Evolutionary conservation across 2,888 invertebrate genomes (phyloP).

Genomic region (Pyrocoelia pectoralis): DNA sequence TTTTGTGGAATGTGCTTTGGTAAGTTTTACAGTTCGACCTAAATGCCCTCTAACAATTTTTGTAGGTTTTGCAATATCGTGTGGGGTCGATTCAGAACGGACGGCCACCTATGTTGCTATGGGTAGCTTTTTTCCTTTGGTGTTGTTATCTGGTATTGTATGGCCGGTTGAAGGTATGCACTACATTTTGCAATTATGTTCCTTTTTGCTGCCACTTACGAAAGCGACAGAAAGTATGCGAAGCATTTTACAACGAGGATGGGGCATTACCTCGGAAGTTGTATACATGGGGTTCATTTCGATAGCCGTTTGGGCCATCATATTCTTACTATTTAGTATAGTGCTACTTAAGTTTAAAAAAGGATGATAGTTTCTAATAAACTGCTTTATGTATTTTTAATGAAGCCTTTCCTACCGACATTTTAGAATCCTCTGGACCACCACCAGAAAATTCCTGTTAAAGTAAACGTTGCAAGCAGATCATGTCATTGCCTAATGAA

Average conservation of each 20-base stretch:
- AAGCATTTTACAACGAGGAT: constrained; percentile 86
- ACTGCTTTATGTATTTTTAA: no score
- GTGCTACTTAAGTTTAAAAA: constrained; percentile 82
- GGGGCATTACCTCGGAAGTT: constrained; percentile 79
- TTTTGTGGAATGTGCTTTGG: constrained; percentile 94
- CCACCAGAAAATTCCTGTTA: no score
- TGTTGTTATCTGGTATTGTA: constrained; percentile 88
- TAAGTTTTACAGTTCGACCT: constrained; percentile 59
- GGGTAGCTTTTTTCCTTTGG: constrained; percentile 86
- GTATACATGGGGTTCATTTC: constrained; percentile 92
- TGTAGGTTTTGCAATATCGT: constrained; percentile 83
- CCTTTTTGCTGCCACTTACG: constrained; percentile 85
- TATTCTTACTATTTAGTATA: constrained; percentile 82
- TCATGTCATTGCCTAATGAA: no score
- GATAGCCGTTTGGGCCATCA: constrained; percentile 83
- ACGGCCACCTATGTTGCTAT: constrained; percentile 86
- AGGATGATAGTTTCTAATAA: no score
- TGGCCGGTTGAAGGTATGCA: constrained; percentile 97
- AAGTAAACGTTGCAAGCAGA: no score
- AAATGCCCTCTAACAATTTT: constrained; percentile 12
- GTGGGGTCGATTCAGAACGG: constrained; percentile 80
- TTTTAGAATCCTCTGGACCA: no score
- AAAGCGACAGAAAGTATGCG: constrained; percentile 89
- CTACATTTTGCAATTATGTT: constrained; percentile 73
- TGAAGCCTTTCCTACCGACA: no score